Evolutionary conservation across 2,797 vertebrate genomes (phyloP), one percentile per base, ranked within the genome.

Genomic region (Pitangus sulphuratus): DNA sequence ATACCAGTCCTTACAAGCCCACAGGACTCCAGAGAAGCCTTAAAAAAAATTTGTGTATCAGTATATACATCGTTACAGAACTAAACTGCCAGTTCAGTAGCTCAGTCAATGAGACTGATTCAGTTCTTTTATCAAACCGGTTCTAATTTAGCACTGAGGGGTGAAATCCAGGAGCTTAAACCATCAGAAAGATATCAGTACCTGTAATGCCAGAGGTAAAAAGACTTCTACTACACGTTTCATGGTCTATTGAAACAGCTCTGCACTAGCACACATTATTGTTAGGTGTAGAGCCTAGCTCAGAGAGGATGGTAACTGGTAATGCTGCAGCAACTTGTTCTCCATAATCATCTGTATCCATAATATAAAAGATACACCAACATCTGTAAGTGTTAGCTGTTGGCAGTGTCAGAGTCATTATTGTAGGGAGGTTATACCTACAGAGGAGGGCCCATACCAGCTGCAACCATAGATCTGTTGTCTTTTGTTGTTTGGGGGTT

Each of bases 81-180:
- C 58, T 47, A 25, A 70, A 21, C 12, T 58, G 25, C 44, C 16
- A 7, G 2, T 57, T 76, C 50, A 45, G 0, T 33, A 71, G 26
- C 50, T 82, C 58, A 70, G n/a, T 45, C 56, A 42, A 12, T 45
- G 64, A 39, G 42, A 21, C 13, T 48, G 26, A 66, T 14, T 11
- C 50, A 45, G 14, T 31, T 28, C 16, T 74, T 86, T 45, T 39
- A 42, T 51, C 44, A 54, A 88, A 66, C 8, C 25, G 13, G 7
- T 40, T 31, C 51, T 28, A 35, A 19, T 42, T 88, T 70, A 72
- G 35, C 31, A 17, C 24, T 28, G 22, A 0, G 0, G 14, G 24
- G 12, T 1, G 3, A 39, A 47, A 83, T 39, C 57, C 28, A n/a
- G n/a, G 26, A 82, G 11, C 61, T 78, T 66, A 71, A 81, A 54